phyloP scores from a whole-genome alignment of 1,140 invertebrate genomes.

The Hesperophylax magnus region DNA sequence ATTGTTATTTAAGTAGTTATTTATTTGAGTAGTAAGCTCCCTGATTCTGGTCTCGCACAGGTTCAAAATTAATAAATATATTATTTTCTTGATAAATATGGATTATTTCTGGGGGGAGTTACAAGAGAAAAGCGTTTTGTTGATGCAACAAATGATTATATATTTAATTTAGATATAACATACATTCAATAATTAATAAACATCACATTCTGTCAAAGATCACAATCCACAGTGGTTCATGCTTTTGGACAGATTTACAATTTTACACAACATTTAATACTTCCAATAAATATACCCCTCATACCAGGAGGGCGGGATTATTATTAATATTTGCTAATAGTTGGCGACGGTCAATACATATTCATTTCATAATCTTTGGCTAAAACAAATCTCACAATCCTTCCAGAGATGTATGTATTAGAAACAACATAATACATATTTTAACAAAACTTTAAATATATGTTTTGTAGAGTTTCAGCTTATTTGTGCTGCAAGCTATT shows the following conservation, averaged over 20 bases:
- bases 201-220: conserved; percentile 43
- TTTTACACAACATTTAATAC: conserved; percentile 1
- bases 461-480: too few species aligned
- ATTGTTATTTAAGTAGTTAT: too few species aligned
- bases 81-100: too few species aligned
- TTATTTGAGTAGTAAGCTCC: too few species aligned
- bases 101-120: too few species aligned
- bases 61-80: too few species aligned
- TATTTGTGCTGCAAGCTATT: too few species aligned
- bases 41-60: too few species aligned
- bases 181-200: conserved; percentile 20
- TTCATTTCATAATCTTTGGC: neutral
- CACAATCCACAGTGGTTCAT: conserved; percentile 12
- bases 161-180: conserved; percentile 27
- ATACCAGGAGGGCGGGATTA: neutral
- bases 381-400: neutral
- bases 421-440: too few species aligned
- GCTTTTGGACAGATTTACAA: conserved; percentile 10
- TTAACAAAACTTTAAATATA: too few species aligned
- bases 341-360: neutral
- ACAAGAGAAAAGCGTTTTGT: too few species aligned
- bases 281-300: neutral
- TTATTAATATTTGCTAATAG: conserved; percentile 4
- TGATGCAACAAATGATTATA: conserved; percentile 44
- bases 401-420: too few species aligned